Evolutionary conservation across 2,888 invertebrate genomes (phyloP).

Genomic region (Epsilonema sp.): DNA sequence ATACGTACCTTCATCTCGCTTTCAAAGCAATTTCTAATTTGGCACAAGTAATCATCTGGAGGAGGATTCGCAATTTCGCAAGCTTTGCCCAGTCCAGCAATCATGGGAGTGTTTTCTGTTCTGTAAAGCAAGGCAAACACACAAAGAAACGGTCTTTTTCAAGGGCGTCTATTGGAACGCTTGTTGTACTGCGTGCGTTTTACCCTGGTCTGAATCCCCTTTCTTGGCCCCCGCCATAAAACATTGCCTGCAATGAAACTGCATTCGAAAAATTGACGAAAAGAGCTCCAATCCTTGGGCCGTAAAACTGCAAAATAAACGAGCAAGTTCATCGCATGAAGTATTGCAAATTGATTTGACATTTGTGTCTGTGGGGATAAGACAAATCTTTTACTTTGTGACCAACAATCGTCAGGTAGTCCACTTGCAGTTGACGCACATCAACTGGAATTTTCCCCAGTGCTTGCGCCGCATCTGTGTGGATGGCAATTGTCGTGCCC

Average conservation of each 20-base stretch:
- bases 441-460: conserved; percentile 39
- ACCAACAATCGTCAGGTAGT: conserved; percentile 41
- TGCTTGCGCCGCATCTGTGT: conserved; percentile 41
- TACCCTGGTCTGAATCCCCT: conserved; percentile 37
- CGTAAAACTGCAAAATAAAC: conserved; percentile 36
- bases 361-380: too few relatives aligned
- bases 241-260: conserved; percentile 34
- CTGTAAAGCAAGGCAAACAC: too few relatives aligned
- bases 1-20: conserved; percentile 28
- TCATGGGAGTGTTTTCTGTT: conserved; percentile 43
- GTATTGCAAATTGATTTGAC: too few relatives aligned
- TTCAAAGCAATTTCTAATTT: conserved; percentile 33
- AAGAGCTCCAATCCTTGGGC: conserved; percentile 40
- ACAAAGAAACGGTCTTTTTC: too few relatives aligned
- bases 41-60: conserved; percentile 27
- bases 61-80: conserved; percentile 31
- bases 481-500: conserved; percentile 23
- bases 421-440: conserved; percentile 34
- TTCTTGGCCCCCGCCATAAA: conserved; percentile 42
- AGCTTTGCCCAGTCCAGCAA: conserved; percentile 39
- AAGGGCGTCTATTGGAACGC: too few relatives aligned
- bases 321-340: too few relatives aligned
- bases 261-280: too few relatives aligned
- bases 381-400: conserved; percentile 35
- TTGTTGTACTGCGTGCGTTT: too few relatives aligned